Evolutionary conservation across 2,888 invertebrate genomes (phyloP).

Genomic region (Epiblema foenella): DNA sequence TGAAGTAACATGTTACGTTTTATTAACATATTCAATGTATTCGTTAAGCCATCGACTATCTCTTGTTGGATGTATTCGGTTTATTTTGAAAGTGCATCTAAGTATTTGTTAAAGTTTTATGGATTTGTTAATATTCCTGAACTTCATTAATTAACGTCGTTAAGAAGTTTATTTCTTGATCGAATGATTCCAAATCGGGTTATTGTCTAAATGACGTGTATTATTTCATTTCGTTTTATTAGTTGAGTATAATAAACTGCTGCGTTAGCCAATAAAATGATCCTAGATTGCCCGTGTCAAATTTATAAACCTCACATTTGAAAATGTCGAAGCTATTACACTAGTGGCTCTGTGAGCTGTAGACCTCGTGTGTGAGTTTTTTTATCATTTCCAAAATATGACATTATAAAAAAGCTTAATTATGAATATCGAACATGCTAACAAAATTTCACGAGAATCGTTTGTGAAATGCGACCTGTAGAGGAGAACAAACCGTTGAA

Average conservation of each 20-base stretch:
- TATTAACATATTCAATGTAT: background rate
- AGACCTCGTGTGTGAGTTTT: too few species aligned
- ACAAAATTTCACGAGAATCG: too few species aligned
- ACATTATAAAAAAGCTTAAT: too few species aligned
- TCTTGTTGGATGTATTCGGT: background rate
- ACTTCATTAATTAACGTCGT: conserved; percentile 18
- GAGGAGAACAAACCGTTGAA: too few species aligned
- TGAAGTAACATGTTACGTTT: background rate
- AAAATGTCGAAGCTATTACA: background rate
- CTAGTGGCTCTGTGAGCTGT: too few species aligned
- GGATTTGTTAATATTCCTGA: conserved; percentile 14
- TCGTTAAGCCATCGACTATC: background rate
- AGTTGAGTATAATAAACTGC: background rate
- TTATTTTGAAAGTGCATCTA: background rate
- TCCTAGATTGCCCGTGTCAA: background rate
- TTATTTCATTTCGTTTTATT: conserved; percentile 27
- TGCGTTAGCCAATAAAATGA: background rate
- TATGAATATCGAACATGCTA: too few species aligned
- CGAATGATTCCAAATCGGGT: background rate
- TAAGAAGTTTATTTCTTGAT: background rate
- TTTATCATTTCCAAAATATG: too few species aligned
- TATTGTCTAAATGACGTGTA: background rate
- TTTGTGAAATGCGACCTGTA: too few species aligned
- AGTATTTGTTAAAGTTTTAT: background rate
- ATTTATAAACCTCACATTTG: conserved; percentile 13